Evolutionary conservation across 2,888 invertebrate genomes (phyloP).

Genomic region (Latrodectus hesperus): DNA sequence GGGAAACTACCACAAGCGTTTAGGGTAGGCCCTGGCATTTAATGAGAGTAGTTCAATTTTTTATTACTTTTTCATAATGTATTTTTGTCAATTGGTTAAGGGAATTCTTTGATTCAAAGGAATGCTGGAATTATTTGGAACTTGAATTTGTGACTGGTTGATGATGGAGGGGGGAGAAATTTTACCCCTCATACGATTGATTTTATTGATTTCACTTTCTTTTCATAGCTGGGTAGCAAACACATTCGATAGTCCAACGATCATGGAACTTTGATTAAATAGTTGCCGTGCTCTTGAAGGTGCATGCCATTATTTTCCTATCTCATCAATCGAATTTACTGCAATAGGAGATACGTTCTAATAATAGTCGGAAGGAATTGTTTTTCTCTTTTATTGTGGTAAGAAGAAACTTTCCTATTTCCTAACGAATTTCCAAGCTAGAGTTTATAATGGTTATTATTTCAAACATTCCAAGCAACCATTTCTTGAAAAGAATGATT

Average conservation of each 20-base stretch:
- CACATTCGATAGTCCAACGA: conserved; percentile 15
- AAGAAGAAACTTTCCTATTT: too few species aligned
- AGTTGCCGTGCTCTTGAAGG: conserved; percentile 15
- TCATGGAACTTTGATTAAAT: conserved; percentile 10
- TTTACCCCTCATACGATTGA: conserved; percentile 18
- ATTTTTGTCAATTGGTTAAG: conserved; percentile 30
- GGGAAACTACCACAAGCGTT: conserved; percentile 11
- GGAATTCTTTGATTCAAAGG: conserved; percentile 24
- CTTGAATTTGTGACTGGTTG: conserved; percentile 38
- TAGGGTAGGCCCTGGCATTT: conserved; percentile 29
- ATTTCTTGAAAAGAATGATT: too few species aligned
- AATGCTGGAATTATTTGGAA: conserved; percentile 43
- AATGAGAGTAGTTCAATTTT: conserved; percentile 25
- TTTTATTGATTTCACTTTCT: conserved; percentile 39
- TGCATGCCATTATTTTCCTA: conserved; percentile 4
- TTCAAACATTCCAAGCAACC: too few species aligned
- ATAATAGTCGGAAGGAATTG: too few species aligned
- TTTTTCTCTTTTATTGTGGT: too few species aligned
- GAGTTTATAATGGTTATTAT: too few species aligned
- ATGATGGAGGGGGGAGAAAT: not conserved
- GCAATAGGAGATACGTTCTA: too few species aligned
- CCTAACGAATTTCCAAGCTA: too few species aligned
- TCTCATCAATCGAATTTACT: too few species aligned
- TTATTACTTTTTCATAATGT: conserved; percentile 18
- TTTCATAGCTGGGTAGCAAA: conserved; percentile 16